Conservation (phyloP, 2,888 invertebrate genomes). For the Ischnus inquisitorius region DNA sequence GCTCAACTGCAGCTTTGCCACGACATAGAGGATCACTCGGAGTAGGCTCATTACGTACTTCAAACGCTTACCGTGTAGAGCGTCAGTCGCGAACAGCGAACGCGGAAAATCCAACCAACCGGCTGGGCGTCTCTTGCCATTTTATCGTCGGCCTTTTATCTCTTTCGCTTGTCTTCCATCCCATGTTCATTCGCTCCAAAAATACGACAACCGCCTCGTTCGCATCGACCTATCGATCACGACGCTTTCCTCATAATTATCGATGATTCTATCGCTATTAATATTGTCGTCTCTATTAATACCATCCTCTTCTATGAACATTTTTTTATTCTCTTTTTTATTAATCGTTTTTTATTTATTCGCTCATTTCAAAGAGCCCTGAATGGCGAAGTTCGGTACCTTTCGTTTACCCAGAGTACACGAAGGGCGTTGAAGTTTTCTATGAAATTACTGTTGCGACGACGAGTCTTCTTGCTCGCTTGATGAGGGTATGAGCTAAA, state of each 20-base stretch:
- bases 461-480: not conserved
- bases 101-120: conserved; percentile 52
- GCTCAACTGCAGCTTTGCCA: conserved; percentile 30
- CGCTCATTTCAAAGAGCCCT: no score
- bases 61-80: conserved; percentile 48
- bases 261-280: not conserved
- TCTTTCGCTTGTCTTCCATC: conserved; percentile 39
- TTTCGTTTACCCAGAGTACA: not conserved
- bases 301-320: not conserved
- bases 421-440: not conserved
- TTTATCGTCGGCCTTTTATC: conserved; percentile 55
- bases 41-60: conserved; percentile 66
- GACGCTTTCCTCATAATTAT: not conserved
- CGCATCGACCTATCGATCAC: conserved; percentile 26
- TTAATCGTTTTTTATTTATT: not conserved
- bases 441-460: not conserved
- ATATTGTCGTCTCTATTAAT: not conserved
- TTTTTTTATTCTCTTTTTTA: not conserved
- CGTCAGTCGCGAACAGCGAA: conserved; percentile 48
- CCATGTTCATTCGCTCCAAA: conserved; percentile 4
- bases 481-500: not conserved
- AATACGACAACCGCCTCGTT: conserved; percentile 17
- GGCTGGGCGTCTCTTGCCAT: conserved; percentile 53
- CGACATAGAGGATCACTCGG: conserved; percentile 51
- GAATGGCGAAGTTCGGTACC: no score